phyloP scores from a whole-genome alignment of 2,888 invertebrate genomes.

The Calameuta idolon region DNA sequence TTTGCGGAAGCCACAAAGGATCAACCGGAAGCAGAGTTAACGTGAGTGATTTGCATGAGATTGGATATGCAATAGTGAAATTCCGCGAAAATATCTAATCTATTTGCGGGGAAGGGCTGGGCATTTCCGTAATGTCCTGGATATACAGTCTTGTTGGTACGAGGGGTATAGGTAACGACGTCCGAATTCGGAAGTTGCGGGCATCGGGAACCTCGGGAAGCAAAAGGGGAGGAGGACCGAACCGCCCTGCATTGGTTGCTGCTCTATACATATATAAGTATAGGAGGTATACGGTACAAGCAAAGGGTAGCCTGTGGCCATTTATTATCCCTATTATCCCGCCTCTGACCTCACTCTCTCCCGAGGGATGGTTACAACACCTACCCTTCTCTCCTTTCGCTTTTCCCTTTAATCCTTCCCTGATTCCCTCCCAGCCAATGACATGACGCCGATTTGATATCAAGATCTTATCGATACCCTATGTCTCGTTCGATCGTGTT shows the following conservation, averaged over 20 bases:
- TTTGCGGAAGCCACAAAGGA: background rate
- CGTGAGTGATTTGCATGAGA: background rate
- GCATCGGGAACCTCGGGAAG: background rate
- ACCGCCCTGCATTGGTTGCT: background rate
- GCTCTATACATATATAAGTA: background rate
- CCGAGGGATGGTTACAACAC: constrained; percentile 32
- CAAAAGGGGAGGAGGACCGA: background rate
- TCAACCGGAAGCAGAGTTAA: background rate
- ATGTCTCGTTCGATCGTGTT: constrained; percentile 33
- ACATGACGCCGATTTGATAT: constrained; percentile 4
- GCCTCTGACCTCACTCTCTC: constrained; percentile 39
- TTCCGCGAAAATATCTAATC: background rate
- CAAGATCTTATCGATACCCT: constrained; percentile 28
- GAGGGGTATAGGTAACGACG: background rate
- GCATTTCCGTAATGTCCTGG: background rate
- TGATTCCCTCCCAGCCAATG: background rate
- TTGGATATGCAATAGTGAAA: background rate
- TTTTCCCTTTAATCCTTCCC: constrained; percentile 22
- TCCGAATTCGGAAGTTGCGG: background rate
- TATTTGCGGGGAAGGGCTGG: background rate
- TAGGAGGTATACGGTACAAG: constrained; percentile 18
- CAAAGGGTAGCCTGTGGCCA: constrained; percentile 42
- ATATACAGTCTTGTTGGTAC: background rate
- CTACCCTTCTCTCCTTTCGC: constrained; percentile 34
- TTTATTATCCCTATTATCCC: constrained; percentile 55